These are phyloP conservation scores for Monopis laevigella DNA, from an alignment of 2,888 invertebrate genomes.

Conservation along the genomic window DNA sequence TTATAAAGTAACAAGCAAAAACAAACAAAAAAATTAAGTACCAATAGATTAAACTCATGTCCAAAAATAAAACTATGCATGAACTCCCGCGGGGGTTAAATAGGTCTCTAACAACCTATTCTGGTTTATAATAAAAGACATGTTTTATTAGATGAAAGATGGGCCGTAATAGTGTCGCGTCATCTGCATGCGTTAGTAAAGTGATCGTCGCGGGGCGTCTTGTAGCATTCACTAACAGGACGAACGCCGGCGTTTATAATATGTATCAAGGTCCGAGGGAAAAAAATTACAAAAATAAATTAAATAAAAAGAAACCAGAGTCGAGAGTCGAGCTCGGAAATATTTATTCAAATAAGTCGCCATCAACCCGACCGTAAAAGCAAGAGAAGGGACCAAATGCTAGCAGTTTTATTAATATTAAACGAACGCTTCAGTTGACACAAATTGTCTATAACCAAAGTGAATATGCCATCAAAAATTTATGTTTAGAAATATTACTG, in stretches of 20 bases:
- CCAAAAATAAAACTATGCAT: slow-evolving; percentile 20
- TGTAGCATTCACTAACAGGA: slow-evolving; percentile 22
- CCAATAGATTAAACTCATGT: too few relatives aligned
- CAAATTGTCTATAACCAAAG: slow-evolving; percentile 62
- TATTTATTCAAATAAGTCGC: slow-evolving; percentile 66
- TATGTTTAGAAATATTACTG: too few relatives aligned
- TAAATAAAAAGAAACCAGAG: slow-evolving; percentile 37
- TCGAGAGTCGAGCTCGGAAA: slow-evolving; percentile 45
- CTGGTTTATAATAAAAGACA: slow-evolving; percentile 60
- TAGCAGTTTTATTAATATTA: slow-evolving; percentile 63
- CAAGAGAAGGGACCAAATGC: slow-evolving; percentile 52
- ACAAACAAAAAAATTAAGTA: too few relatives aligned
- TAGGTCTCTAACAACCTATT: slow-evolving; percentile 53
- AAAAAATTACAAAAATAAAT: slow-evolving; percentile 47
- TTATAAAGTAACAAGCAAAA: too few relatives aligned
- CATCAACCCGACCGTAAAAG: slow-evolving; percentile 62
- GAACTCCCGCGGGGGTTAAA: slow-evolving; percentile 54
- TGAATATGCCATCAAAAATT: slow-evolving; percentile 44
- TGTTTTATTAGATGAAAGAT: slow-evolving; percentile 61
- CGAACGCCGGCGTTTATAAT: slow-evolving; percentile 25
- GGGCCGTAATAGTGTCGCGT: slow-evolving; percentile 60
- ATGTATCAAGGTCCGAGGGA: slow-evolving; percentile 27
- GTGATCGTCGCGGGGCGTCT: slow-evolving; percentile 50
- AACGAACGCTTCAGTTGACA: slow-evolving; percentile 63
- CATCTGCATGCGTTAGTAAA: slow-evolving; percentile 56